Evolutionary conservation across 2,113 vertebrate genomes (phyloP).

Genomic region (Tautogolabrus adspersus): DNA sequence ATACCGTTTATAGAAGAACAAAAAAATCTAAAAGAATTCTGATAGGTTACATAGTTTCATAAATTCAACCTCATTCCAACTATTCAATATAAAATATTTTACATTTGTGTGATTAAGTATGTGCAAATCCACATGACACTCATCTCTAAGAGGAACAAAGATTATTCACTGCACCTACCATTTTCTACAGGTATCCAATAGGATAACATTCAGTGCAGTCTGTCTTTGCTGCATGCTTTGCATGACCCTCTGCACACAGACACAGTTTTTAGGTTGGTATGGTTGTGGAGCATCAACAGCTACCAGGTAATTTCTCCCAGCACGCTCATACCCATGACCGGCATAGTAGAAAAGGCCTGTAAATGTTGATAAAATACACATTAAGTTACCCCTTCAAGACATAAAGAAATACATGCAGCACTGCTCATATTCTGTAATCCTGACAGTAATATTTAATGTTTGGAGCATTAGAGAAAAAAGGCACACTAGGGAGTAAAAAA

Average conservation of each 20-base stretch:
- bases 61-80: too few relatives aligned
- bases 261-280: constrained; percentile 86
- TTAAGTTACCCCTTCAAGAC: not conserved
- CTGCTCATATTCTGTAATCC: not conserved
- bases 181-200: constrained; percentile 91
- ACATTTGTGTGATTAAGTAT: not conserved
- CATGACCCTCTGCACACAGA: constrained; percentile 90
- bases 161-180: constrained; percentile 72
- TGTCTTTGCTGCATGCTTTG: constrained; percentile 86
- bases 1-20: constrained; percentile 6
- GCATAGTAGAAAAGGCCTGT: constrained; percentile 92
- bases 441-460: not conserved
- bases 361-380: constrained; percentile 5
- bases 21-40: not conserved
- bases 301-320: constrained; percentile 90
- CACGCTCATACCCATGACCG: constrained; percentile 88
- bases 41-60: too few relatives aligned
- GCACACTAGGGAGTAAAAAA: not conserved
- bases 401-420: not conserved
- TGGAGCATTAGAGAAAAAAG: too few relatives aligned
- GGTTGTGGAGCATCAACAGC: constrained; percentile 89
- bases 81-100: not conserved
- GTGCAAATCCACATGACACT: not conserved
- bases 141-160: not conserved
- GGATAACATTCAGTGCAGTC: constrained; percentile 86